Base-by-base conservation (phyloP, 2,797 vertebrate species). In the Onychomys leucogaster region DNA sequence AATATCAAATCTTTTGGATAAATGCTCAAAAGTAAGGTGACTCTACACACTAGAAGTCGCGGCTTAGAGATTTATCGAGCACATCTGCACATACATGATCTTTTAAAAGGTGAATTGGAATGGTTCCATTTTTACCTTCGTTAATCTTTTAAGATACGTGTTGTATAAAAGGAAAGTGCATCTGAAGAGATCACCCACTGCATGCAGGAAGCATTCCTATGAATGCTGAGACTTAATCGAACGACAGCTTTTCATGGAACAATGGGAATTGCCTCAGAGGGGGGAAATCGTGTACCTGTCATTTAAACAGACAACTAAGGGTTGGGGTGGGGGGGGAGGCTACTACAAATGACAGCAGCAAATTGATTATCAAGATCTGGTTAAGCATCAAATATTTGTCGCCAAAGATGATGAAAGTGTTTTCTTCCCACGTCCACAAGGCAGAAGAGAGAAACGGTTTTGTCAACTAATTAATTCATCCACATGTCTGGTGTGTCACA, bases 371-470 rank as follows among this genome's bases (percentile, higher is more conserved):
- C 32, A 90, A 65, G 75, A 65, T 13, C 52, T 37, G 59, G 69
- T 32, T 23, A 69, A 55, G 19, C 46, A 95, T 93, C 95, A 95
- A 91, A 61, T 95, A 75, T 80, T 41, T 95, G 43, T 85, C 67
- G 77, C 67, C 14, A 43, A 95, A 78, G 17, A 29, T 59, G 13
- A 67, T 81, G 5, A 89, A 90, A 34, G 59, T 29, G 46, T 71
- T 41, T 75, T 34, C 76, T 87, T 95, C 67, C 32, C 55, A 82
- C 12, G 41, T 5, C 92, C 83, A 69, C 57, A 27, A 88, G 23
- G 69, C 43, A 88, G 29, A 82, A 94, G 23, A 67, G 46, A 21
- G 76, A 67, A 95, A 78, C 89, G n/a, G 37, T 65, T 17, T 92
- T 27, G 75, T 93, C 80, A 89, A 80, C 52, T 85, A n/a, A 94